Evolutionary conservation across 2,113 vertebrate genomes (phyloP), one percentile per base, ranked within the genome.

Genomic region (Anser cygnoides): DNA sequence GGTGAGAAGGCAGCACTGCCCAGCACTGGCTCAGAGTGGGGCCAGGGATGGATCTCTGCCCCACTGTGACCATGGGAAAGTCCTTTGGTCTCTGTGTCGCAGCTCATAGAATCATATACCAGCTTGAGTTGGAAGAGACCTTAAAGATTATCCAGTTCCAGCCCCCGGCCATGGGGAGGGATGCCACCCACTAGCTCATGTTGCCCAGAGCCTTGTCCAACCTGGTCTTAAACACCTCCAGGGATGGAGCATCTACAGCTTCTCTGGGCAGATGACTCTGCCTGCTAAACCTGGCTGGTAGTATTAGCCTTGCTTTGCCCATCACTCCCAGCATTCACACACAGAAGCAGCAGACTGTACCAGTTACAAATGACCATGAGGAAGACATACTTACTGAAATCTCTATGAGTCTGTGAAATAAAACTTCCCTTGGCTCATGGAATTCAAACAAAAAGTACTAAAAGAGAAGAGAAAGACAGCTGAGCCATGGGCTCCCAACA

Each of bases 401-500:
- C 88, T 99, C 98, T 67, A 99, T 98, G 59, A 99, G 98, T 98
- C 98, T 98, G 91, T 99, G 98, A n/a, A 99, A 99, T 87, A 99
- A 96, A 85, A 98, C 58, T 49, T 98, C 98, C 54, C 97, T 97
- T 28, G 98, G 97, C 74, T 99, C 99, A 44, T 98, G 98, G 91
- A 99, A 99, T 95, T 99, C 99, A 82, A 99, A 99, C 96, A 99
- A 95, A 97, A 99, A 99, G 70, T 99, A 99, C 99, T 99, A 97
- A 57, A 97, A 97, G 52, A 93, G 67, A 97, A 94, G 39, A 91
- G 43, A 78, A 84, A 52, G 57, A 68, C 7, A 44, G 44, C 19
- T 95, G 50, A 93, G 31, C 10, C 19, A 8, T 25, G 28, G 13
- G 15, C 39, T 82, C 61, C 62, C 37, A 73, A 6, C 12, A 18